A percentile compares a stretch with the other conserved stretches of the same genome.
Evolutionary conservation across 2,888 invertebrate genomes (phyloP).

Genomic region (Entomobrya proxima): DNA sequence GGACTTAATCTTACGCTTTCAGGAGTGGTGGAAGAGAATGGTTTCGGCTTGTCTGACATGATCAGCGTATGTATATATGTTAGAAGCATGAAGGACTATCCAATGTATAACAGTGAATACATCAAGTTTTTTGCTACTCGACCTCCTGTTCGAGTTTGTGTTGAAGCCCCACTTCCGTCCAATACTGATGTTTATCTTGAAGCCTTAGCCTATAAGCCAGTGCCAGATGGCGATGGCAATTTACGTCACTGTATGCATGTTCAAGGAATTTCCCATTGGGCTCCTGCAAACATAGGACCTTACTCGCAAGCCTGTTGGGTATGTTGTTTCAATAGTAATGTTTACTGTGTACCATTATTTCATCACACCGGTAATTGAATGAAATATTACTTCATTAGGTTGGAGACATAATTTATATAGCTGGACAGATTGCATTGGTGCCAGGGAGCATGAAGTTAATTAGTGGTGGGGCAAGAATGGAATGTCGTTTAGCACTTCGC

Average conservation of each 20-base stretch:
- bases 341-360: background rate
- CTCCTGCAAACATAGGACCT: conserved; percentile 97
- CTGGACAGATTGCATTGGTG: conserved; percentile 94
- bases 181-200: conserved; percentile 87
- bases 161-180: conserved; percentile 86
- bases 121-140: conserved; percentile 84
- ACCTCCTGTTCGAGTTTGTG: conserved; percentile 89
- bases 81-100: conserved; percentile 88
- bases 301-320: conserved; percentile 95
- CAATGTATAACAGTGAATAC: conserved; percentile 87
- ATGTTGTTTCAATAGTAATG: conserved; percentile 75
- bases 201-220: conserved; percentile 82
- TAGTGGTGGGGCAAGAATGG: conserved; percentile 86
- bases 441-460: conserved; percentile 88
- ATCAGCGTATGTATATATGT: conserved; percentile 91
- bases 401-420: conserved; percentile 89
- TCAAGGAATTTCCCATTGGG: conserved; percentile 97
- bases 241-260: conserved; percentile 92
- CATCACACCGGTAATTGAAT: too few relatives aligned
- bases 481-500: conserved; percentile 89
- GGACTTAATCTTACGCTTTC: conserved; percentile 76
- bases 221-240: conserved; percentile 69
- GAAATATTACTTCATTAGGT: too few relatives aligned
- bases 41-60: conserved; percentile 82
- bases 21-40: conserved; percentile 80